phyloP scores from a whole-genome alignment of 2,888 invertebrate genomes.

The Heliconius ethilla region DNA sequence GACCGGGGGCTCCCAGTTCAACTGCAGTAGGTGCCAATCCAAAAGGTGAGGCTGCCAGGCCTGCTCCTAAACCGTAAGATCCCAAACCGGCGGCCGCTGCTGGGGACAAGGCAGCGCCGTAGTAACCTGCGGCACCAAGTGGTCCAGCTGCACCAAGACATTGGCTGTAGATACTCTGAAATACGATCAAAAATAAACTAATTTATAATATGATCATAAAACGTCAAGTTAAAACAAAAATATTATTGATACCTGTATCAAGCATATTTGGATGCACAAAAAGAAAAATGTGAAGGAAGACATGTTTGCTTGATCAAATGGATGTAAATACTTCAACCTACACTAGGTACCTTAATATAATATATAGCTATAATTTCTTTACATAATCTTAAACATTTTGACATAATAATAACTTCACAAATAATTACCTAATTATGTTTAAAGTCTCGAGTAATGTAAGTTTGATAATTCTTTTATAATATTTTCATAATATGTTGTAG shows the following conservation, averaged over 20 bases:
- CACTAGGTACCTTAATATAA: conserved; percentile 2
- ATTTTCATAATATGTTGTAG: neutral
- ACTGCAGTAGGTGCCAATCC: conserved; percentile 35
- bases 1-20: conserved; percentile 28
- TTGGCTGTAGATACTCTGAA: conserved; percentile 44
- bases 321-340: neutral
- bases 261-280: conserved; percentile 56
- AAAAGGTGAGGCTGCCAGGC: conserved; percentile 33
- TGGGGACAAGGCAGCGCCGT: conserved; percentile 18
- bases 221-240: neutral
- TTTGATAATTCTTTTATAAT: neutral
- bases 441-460: neutral
- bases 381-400: neutral
- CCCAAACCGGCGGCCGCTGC: conserved; percentile 26
- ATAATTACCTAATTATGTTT: conserved; percentile 24
- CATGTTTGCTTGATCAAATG: conserved; percentile 43
- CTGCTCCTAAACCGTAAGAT: conserved; percentile 24
- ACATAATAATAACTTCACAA: conserved; percentile 24
- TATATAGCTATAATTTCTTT: neutral
- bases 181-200: neutral
- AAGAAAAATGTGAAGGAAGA: conserved; percentile 51
- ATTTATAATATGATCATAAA: neutral
- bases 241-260: conserved; percentile 52
- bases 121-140: conserved; percentile 7
- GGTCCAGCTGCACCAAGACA: conserved; percentile 37